Evolutionary conservation across 2,113 vertebrate species (phyloP).

Genomic region (Laticauda colubrina): DNA sequence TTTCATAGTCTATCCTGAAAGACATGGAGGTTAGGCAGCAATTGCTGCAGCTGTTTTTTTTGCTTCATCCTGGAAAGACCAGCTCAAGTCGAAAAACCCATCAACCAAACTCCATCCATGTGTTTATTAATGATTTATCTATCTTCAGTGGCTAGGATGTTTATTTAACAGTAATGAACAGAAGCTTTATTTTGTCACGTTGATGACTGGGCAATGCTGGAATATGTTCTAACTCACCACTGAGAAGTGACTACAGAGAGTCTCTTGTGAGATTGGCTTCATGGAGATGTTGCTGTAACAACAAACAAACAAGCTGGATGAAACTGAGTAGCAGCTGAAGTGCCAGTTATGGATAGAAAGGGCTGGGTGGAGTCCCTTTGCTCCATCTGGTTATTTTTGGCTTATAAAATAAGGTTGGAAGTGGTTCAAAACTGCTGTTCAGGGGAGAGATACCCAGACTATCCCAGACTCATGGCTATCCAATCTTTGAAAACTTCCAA

Average conservation of each 20-base stretch:
- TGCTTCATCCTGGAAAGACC: not conserved
- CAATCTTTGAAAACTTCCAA: not conserved
- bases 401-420: not conserved
- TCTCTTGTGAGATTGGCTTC: not conserved
- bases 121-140: not conserved
- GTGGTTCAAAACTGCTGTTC: not conserved
- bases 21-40: not conserved
- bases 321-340: not conserved
- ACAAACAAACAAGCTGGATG: not conserved
- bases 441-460: not conserved
- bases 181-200: not conserved
- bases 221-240: not conserved
- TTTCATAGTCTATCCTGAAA: not conserved
- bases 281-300: not conserved
- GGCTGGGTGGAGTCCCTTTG: not conserved
- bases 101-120: not conserved
- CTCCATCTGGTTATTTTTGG: not conserved
- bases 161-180: not conserved
- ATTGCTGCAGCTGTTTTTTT: not conserved
- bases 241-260: not conserved
- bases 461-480: not conserved
- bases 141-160: not conserved
- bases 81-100: not conserved
- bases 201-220: not conserved
- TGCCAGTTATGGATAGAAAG: not conserved